phyloP scores from a whole-genome alignment of 2,113 vertebrate genomes.

The Entelurus aequoreus region DNA sequence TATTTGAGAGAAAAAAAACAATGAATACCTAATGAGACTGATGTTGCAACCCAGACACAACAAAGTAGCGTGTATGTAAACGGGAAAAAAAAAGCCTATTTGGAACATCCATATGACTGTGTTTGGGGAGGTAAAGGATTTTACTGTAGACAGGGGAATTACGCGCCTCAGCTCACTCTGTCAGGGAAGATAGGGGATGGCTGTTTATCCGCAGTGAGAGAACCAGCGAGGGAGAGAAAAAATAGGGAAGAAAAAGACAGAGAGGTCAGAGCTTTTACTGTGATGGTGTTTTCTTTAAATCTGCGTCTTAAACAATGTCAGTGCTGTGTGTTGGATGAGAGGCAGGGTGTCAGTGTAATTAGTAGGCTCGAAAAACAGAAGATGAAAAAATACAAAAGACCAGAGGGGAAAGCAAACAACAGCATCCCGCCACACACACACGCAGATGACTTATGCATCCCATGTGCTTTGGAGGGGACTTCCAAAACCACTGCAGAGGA shows the following conservation, averaged over 20 bases:
- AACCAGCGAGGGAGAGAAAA: constrained; percentile 4
- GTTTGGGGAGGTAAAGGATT: constrained; percentile 46
- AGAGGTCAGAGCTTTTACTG: constrained; percentile 58
- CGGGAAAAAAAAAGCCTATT: constrained; percentile 49
- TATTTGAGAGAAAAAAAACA: neutral
- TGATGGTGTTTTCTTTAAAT: constrained; percentile 50
- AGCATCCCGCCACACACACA: constrained; percentile 8
- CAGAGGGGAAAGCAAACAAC: constrained; percentile 18
- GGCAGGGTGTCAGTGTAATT: constrained; percentile 49
- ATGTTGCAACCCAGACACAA: constrained; percentile 46
- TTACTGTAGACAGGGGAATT: constrained; percentile 55
- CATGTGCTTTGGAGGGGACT: constrained; percentile 59
- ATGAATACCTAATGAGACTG: constrained; percentile 32
- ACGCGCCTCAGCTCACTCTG: constrained; percentile 54
- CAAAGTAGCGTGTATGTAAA: constrained; percentile 62
- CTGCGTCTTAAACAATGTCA: constrained; percentile 19
- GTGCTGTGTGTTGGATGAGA: constrained; percentile 37
- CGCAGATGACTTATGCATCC: constrained; percentile 20
- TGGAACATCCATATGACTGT: constrained; percentile 26
- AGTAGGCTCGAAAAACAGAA: constrained; percentile 21
- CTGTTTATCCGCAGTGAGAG: constrained; percentile 46
- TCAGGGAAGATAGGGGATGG: constrained; percentile 42
- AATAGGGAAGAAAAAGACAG: constrained; percentile 29
- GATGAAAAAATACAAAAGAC: constrained; percentile 28
- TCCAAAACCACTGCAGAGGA: constrained; percentile 56